Base-by-base conservation (phyloP, 2,888 invertebrate genomes). In the Nebria salina region DNA sequence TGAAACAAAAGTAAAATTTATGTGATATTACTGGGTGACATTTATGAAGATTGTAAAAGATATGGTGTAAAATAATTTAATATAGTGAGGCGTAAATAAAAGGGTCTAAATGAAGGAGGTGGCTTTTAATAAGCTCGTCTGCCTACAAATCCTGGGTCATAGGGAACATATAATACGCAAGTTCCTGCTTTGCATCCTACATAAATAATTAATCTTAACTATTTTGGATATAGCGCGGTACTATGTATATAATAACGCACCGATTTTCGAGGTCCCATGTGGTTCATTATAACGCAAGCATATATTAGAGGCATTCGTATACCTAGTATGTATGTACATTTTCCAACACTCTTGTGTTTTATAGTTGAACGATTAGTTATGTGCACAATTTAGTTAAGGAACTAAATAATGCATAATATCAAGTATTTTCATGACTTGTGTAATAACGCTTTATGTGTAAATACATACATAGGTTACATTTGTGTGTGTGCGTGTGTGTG, bases 31-130 rank as follows among this genome's bases (percentile, higher is more conserved):
- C 13, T 54, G 54, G 13, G 54, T 54, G 54, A 54, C 54, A 54
- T 54, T 54, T 54, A 54, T 54, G 54, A 54, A 54, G 54, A 54
- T 54, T 54, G 54, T 54, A 54, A 54, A 54, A 54, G 54, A 54
- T 54, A 54, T 54, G 54, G 54, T 54, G 54, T 54, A 54, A 54
- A 54, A 54, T 54, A 54, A 54, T 54, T 8, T 54, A 11, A 54
- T 54, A 54, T 54, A 54, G 8, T 54, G 8, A 11, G 34, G 34
- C 34, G 34, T 34, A 34, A 34, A 34, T 34, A 34, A 34, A 34
- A 34, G 34, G 34, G 13, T 8, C 54, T 13, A 54, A 54, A 54
- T 54, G 54, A 54, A 54, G 54, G 54, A 8, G 13, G 7, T 13
- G 2, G 54, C 54, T 54, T 54, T 54, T 54, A 54, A 54, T 54